Conservation (phyloP, 2,797 vertebrate genomes). For the Xenops minutus region DNA sequence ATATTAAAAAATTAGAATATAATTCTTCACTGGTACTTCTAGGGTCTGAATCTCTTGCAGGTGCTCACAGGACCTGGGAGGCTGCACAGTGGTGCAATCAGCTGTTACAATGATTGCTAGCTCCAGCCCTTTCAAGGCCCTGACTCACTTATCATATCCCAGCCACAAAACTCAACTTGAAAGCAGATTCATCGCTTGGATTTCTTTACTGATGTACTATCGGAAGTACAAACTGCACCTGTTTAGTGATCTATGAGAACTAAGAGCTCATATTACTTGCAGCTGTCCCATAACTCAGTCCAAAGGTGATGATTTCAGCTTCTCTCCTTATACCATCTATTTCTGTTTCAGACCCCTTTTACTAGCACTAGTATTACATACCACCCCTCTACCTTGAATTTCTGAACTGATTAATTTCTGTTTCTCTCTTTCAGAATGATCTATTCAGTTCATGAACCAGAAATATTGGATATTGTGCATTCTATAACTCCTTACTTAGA, state of each 20-base stretch:
- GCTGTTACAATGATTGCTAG: not conserved
- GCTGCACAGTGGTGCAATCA: not conserved
- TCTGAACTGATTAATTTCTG: not conserved
- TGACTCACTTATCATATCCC: not conserved
- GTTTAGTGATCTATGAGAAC: not conserved
- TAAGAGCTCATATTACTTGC: not conserved
- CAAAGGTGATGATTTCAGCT: not conserved
- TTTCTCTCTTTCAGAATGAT: not conserved
- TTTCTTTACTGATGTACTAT: slow-evolving; percentile 4
- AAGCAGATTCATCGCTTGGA: not conserved
- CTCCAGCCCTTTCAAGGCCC: not conserved
- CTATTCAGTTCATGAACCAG: not conserved
- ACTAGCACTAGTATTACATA: not conserved
- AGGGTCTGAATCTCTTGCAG: not conserved
- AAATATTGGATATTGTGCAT: not conserved
- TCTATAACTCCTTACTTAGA: not conserved
- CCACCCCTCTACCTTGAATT: not conserved
- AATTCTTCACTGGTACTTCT: not conserved
- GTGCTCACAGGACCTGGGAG: not conserved
- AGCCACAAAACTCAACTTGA: not conserved
- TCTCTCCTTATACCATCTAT: not conserved
- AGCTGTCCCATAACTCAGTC: slow-evolving; percentile 27
- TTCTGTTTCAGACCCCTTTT: not conserved
- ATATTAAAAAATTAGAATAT: no score
- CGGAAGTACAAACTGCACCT: not conserved